These are phyloP conservation scores for Sympetrum striolatum DNA, from an alignment of 2,888 invertebrate genomes.

Conservation along the genomic window DNA sequence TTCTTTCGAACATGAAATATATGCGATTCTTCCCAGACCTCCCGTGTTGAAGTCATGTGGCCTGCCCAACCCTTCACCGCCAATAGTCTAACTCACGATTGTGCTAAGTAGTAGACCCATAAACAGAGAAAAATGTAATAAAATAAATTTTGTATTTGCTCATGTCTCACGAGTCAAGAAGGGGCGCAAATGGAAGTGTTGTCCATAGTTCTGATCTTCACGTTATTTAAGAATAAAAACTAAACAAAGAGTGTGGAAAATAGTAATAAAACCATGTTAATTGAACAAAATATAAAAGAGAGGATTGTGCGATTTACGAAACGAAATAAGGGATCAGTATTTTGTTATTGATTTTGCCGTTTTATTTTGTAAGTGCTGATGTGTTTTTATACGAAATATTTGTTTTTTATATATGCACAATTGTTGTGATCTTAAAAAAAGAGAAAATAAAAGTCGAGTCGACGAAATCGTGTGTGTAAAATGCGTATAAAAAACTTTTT, in stretches of 20 bases:
- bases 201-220: conserved; percentile 15
- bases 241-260: not conserved
- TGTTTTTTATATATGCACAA: conserved; percentile 47
- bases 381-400: conserved; percentile 45
- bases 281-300: conserved; percentile 27
- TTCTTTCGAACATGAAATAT: no score
- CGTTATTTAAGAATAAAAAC: not conserved
- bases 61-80: not conserved
- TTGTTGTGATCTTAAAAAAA: conserved; percentile 42
- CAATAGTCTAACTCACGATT: not conserved
- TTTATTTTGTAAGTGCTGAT: conserved; percentile 47
- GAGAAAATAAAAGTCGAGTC: not conserved
- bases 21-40: not conserved
- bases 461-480: conserved; percentile 16
- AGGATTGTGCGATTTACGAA: conserved; percentile 18
- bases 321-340: conserved; percentile 44
- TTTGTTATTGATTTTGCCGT: conserved; percentile 47
- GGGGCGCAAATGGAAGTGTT: conserved; percentile 4
- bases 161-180: conserved; percentile 26
- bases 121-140: not conserved
- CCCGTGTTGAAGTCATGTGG: not conserved
- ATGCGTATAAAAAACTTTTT: conserved; percentile 2
- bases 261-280: conserved; percentile 35
- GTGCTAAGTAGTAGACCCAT: conserved; percentile 10
- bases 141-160: conserved; percentile 21